Conservation (phyloP, 2,113 vertebrate species). For the Megatriorchis doriae region DNA sequence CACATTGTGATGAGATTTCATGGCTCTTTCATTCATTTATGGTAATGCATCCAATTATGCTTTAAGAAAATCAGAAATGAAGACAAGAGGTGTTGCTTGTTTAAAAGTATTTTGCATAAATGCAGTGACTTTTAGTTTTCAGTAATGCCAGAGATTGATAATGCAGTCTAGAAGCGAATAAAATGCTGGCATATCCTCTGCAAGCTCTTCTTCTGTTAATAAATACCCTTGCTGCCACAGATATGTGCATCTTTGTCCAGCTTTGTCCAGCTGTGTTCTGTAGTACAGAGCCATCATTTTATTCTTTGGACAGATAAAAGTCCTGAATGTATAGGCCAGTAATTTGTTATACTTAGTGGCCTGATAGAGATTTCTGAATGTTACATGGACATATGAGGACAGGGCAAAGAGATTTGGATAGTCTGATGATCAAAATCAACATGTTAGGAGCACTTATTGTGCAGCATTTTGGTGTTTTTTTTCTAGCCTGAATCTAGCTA, state of each 20-base stretch:
- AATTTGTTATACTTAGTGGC: neutral
- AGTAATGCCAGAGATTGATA: neutral
- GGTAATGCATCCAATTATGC: neutral
- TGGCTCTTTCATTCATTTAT: neutral
- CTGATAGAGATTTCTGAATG: neutral
- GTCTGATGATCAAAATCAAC: neutral
- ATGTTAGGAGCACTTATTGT: neutral
- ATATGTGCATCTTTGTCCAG: neutral
- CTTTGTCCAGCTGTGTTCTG: neutral
- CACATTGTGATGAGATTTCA: neutral
- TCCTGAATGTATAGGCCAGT: neutral
- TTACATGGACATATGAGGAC: neutral
- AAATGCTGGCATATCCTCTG: neutral
- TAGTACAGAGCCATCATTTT: neutral
- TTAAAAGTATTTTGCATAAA: constrained; percentile 27
- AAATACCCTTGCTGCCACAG: neutral
- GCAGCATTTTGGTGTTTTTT: neutral
- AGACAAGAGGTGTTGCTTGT: constrained; percentile 1
- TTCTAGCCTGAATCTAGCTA: neutral
- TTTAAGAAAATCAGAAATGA: constrained; percentile 19
- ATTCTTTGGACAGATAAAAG: neutral
- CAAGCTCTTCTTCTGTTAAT: neutral
- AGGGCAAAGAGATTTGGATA: neutral
- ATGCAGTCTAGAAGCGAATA: neutral
- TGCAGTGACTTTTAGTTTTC: constrained; percentile 10